Percentiles rank a stretch among this genome's conserved stretches.
phyloP scores from a whole-genome alignment of 2,113 vertebrate species.

The Lethenteron reissneri region DNA sequence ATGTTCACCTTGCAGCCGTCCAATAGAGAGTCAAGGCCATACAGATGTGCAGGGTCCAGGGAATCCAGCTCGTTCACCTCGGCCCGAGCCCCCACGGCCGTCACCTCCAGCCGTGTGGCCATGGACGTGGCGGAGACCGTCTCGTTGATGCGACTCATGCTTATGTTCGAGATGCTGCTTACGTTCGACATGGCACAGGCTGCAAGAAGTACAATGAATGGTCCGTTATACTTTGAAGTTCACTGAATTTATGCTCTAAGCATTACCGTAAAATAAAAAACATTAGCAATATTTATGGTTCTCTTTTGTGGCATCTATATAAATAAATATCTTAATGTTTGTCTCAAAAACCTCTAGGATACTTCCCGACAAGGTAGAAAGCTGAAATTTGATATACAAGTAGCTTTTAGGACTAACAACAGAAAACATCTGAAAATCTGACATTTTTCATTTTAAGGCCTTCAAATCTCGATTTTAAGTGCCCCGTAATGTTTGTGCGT shows the following conservation, averaged over 20 bases:
- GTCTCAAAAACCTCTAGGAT: no score
- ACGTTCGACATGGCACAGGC: conserved; percentile 38
- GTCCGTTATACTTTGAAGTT: no score
- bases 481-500: no score
- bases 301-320: conserved; percentile 20
- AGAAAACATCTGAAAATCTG: no score
- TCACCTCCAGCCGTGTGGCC: conserved; percentile 32
- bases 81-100: conserved; percentile 7
- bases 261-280: no score
- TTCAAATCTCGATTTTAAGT: no score
- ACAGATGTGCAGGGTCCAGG: conserved; percentile 46
- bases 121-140: conserved; percentile 30
- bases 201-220: not conserved
- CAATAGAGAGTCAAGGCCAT: conserved; percentile 48
- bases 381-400: no score
- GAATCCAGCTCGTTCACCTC: conserved; percentile 33
- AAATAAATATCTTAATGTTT: conserved; percentile 10
- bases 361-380: no score
- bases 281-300: not conserved
- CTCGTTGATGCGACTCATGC: conserved; percentile 39
- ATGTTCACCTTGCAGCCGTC: conserved; percentile 66
- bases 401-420: no score
- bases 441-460: no score
- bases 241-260: no score
- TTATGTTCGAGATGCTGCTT: conserved; percentile 70